Conservation (phyloP, 1,140 invertebrate species). For the Eubasilissa regina region DNA sequence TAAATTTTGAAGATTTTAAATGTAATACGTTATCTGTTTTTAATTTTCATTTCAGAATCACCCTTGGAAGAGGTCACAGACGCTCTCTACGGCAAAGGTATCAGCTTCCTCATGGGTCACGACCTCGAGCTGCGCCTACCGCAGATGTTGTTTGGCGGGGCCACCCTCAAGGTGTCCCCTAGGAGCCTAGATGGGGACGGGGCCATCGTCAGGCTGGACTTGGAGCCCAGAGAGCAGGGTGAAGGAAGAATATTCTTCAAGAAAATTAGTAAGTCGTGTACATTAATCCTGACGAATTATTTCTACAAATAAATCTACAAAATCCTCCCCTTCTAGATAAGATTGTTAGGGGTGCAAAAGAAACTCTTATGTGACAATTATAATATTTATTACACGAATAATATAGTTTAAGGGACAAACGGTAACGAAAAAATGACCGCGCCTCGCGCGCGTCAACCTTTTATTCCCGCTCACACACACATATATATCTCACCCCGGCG, state of each 20-base stretch:
- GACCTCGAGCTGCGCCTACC: constrained; percentile 82
- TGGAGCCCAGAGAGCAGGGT: constrained; percentile 72
- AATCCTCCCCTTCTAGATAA: too few relatives aligned
- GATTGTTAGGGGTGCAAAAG: too few relatives aligned
- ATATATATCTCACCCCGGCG: too few relatives aligned
- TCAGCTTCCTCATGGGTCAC: constrained; percentile 83
- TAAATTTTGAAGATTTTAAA: too few relatives aligned
- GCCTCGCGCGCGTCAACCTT: too few relatives aligned
- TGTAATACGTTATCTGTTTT: neutral
- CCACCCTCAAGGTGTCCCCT: constrained; percentile 81
- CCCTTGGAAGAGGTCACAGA: constrained; percentile 82
- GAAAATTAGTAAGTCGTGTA: constrained; percentile 80
- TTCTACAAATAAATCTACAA: too few relatives aligned
- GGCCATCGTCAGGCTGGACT: constrained; percentile 80
- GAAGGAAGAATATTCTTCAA: constrained; percentile 80
- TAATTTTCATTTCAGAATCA: constrained; percentile 65
- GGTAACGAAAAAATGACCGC: too few relatives aligned
- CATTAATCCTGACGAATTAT: too few relatives aligned
- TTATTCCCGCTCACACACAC: too few relatives aligned
- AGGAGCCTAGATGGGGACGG: constrained; percentile 80
- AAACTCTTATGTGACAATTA: too few relatives aligned
- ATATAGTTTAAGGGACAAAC: too few relatives aligned
- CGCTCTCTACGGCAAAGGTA: constrained; percentile 77
- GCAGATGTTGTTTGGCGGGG: constrained; percentile 79
- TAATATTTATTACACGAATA: too few relatives aligned